Conservation (phyloP, 2,888 invertebrate genomes). For the Noctua pronuba region DNA sequence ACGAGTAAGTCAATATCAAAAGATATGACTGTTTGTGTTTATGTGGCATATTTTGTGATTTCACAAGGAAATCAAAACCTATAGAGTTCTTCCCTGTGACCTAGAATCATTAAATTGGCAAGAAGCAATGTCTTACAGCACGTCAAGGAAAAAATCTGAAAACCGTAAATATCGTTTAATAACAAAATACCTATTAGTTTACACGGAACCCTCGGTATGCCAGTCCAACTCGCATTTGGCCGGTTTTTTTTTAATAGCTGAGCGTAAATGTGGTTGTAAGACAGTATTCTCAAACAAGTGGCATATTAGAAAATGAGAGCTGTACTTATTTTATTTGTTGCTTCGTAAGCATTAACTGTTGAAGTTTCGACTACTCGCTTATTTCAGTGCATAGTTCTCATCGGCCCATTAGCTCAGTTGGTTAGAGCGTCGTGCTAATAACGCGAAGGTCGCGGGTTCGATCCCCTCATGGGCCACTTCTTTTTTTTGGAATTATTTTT, state of each 20-base stretch:
- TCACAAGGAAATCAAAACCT: no score
- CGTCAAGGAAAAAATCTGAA: no score
- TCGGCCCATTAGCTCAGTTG: constrained; percentile 59
- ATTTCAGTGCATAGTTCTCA: not conserved
- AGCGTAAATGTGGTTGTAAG: not conserved
- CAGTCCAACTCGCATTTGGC: no score
- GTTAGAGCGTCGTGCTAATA: constrained; percentile 61
- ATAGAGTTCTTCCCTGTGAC: no score
- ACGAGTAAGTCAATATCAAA: no score
- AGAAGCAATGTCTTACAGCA: no score
- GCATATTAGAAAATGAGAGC: not conserved
- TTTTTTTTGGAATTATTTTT: constrained; percentile 6
- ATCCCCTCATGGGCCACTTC: constrained; percentile 59
- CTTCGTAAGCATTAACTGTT: not conserved
- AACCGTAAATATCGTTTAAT: no score
- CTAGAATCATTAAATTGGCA: no score
- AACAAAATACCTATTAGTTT: no score
- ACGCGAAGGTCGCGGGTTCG: constrained; percentile 64
- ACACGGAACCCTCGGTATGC: no score
- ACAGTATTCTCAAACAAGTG: not conserved
- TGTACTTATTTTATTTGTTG: not conserved
- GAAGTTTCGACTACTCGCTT: not conserved
- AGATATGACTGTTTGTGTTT: no score
- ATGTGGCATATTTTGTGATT: no score
- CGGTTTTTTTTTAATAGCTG: not conserved